Percentiles rank a stretch among this genome's conserved stretches.
phyloP scores from a whole-genome alignment of 37 sponge, comb jelly and placozoan species.

The Spongilla lacustris region DNA sequence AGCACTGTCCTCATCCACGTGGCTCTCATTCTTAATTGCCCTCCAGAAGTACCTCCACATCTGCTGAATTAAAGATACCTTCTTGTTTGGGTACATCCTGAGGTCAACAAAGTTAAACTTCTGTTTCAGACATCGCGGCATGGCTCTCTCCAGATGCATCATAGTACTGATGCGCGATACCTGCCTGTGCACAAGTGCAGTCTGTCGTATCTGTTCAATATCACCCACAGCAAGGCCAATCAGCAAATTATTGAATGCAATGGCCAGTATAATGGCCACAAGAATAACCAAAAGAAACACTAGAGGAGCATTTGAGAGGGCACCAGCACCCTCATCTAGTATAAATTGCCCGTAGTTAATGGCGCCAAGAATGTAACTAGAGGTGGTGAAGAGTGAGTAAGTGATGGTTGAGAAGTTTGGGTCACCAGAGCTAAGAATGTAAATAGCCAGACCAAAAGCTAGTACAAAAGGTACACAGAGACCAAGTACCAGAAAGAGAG shows the following conservation, averaged over 20 bases:
- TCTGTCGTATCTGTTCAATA: conserved; percentile 70
- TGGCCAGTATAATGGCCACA: conserved; percentile 66
- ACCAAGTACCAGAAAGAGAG: conserved; percentile 56
- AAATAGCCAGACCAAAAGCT: conserved; percentile 79
- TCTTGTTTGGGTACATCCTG: conserved; percentile 44
- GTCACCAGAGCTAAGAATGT: conserved; percentile 63
- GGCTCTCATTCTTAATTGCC: conserved; percentile 29
- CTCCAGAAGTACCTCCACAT: conserved; percentile 44
- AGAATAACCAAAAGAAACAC: conserved; percentile 68
- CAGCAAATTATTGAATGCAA: conserved; percentile 85
- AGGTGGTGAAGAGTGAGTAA: conserved; percentile 67
- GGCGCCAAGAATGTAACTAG: conserved; percentile 69
- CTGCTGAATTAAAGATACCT: neutral
- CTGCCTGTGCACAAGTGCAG: conserved; percentile 63
- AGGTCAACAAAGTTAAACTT: neutral
- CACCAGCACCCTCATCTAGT: conserved; percentile 15
- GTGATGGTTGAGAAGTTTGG: conserved; percentile 34
- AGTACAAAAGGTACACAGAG: conserved; percentile 58
- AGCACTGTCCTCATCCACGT: neutral
- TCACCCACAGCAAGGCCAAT: conserved; percentile 94
- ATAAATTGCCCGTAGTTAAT: conserved; percentile 57
- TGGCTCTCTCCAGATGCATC: conserved; percentile 31
- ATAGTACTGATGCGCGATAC: conserved; percentile 30
- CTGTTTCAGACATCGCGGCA: conserved; percentile 17
- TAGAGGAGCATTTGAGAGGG: conserved; percentile 28